Evolutionary conservation across 2,888 invertebrate genomes (phyloP).

Genomic region (Chrysina gloriosa): DNA sequence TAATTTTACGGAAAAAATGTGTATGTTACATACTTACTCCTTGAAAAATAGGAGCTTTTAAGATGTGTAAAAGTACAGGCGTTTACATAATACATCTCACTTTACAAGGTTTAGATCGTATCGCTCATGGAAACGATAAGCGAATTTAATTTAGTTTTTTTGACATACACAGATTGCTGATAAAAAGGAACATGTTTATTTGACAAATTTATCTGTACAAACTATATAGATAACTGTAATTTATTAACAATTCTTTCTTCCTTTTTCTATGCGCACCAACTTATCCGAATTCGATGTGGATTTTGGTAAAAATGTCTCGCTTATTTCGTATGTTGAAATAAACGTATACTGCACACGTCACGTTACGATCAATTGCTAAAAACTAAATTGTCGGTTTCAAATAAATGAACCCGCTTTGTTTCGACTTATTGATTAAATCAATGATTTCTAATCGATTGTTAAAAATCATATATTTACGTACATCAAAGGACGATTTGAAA

Average conservation of each 20-base stretch:
- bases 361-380: too few relatives aligned
- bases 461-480: neutral
- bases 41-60: neutral
- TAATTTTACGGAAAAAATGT: neutral
- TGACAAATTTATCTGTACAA: slow-evolving; percentile 48
- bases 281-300: too few relatives aligned
- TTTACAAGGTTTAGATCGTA: slow-evolving; percentile 35
- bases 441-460: too few relatives aligned
- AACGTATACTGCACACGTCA: too few relatives aligned
- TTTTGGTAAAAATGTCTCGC: too few relatives aligned
- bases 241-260: slow-evolving; percentile 7
- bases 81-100: neutral
- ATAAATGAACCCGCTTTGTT: too few relatives aligned
- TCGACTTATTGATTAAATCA: too few relatives aligned
- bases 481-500: neutral
- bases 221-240: slow-evolving; percentile 42
- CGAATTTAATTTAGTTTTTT: slow-evolving; percentile 44
- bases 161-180: slow-evolving; percentile 46
- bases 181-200: slow-evolving; percentile 49
- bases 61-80: slow-evolving; percentile 15
- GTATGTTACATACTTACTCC: too few relatives aligned
- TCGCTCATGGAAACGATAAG: slow-evolving; percentile 37
- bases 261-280: neutral
- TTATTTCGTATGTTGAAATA: neutral
- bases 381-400: too few relatives aligned